A percentile compares a stretch with the other conserved stretches of the same genome.
Evolutionary conservation across 1,140 invertebrate species (phyloP).

Genomic region (Teleogryllus occipitalis): DNA sequence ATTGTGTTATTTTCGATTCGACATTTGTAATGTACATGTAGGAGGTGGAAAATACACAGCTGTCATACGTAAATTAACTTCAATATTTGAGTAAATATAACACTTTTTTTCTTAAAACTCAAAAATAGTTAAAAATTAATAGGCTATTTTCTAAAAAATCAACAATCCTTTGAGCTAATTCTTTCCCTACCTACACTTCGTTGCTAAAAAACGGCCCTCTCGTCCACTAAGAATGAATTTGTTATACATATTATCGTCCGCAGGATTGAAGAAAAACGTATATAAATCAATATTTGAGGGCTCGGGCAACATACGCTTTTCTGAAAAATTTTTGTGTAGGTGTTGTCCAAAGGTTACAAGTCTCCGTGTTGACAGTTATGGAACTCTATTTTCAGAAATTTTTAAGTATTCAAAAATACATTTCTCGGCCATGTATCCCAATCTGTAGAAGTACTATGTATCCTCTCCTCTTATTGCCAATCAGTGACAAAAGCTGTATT

Average conservation of each 20-base stretch:
- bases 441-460: background rate
- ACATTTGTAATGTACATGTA: background rate
- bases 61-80: background rate
- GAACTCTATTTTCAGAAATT: background rate
- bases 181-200: background rate
- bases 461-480: background rate
- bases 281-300: background rate
- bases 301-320: background rate
- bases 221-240: background rate
- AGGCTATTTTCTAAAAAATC: background rate
- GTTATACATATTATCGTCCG: background rate
- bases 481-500: background rate
- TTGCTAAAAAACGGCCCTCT: background rate
- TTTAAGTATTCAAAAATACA: background rate
- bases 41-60: background rate
- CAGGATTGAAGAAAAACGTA: background rate
- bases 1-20: background rate
- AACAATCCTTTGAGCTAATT: background rate
- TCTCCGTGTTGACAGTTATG: background rate
- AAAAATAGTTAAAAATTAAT: background rate
- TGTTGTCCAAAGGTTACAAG: background rate
- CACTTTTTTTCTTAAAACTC: background rate
- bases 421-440: background rate
- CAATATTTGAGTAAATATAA: background rate
- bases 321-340: background rate